Percentiles rank a stretch among this genome's conserved stretches.
These are phyloP conservation scores for Conchocele bisecta DNA, from an alignment of 2,888 invertebrate genomes.

Conservation along the genomic window DNA sequence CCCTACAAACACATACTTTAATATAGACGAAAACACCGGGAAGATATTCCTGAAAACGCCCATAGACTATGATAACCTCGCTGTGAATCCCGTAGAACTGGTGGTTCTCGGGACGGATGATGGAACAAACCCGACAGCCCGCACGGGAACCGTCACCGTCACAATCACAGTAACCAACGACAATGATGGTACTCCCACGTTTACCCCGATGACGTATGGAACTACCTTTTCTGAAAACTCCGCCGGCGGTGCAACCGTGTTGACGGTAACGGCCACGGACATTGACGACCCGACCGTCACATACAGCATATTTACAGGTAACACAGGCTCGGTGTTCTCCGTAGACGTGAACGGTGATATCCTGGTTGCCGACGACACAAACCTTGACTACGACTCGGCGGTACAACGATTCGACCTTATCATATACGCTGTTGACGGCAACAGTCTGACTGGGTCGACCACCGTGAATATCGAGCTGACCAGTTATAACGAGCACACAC, in stretches of 20 bases:
- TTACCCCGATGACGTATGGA: conserved; percentile 58
- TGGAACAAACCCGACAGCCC: conserved; percentile 31
- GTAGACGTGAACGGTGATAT: conserved; percentile 64
- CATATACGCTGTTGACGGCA: conserved; percentile 87
- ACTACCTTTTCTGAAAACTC: conserved; percentile 63
- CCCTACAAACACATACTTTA: conserved; percentile 53
- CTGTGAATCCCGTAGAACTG: conserved; percentile 54
- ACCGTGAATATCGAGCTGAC: conserved; percentile 58
- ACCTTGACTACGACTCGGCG: conserved; percentile 72
- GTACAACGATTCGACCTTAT: conserved; percentile 88
- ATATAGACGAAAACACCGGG: conserved; percentile 58
- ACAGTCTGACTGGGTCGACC: conserved; percentile 52
- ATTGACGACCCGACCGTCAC: conserved; percentile 69
- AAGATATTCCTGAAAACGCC: conserved; percentile 51
- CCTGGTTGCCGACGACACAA: conserved; percentile 48
- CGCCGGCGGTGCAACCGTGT: conserved; percentile 56
- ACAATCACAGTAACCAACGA: conserved; percentile 60
- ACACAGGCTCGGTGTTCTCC: conserved; percentile 54
- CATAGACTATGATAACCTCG: conserved; percentile 63
- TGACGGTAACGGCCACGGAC: conserved; percentile 72
- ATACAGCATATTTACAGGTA: conserved; percentile 55
- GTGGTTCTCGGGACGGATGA: conserved; percentile 50
- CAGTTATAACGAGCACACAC: conserved; percentile 64
- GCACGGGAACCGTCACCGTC: conserved; percentile 47
- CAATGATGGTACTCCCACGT: conserved; percentile 67